Conservation (phyloP, 1,140 invertebrate genomes). For the Drosophila tropicalis region DNA sequence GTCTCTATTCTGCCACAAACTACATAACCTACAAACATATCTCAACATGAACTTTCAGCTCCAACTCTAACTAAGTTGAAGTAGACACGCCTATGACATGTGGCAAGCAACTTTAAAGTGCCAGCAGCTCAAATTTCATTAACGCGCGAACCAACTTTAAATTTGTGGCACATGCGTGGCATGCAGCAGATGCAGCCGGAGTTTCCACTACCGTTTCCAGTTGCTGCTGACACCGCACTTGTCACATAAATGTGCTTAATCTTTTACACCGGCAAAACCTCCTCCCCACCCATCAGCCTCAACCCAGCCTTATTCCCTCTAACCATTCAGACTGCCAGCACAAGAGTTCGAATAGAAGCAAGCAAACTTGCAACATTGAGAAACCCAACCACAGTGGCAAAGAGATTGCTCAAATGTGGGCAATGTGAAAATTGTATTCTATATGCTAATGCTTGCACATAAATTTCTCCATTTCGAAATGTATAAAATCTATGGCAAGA, state of each 20-base stretch:
- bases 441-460: background rate
- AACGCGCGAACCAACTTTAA: slow-evolving; percentile 64
- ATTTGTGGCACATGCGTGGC: slow-evolving; percentile 72
- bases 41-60: slow-evolving; percentile 2
- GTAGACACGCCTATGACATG: slow-evolving; percentile 8
- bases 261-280: slow-evolving; percentile 61
- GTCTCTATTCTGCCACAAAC: slow-evolving; percentile 15
- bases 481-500: too few species aligned
- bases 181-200: slow-evolving; percentile 5
- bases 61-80: background rate
- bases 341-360: background rate
- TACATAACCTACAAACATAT: background rate
- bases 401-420: slow-evolving; percentile 7
- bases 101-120: slow-evolving; percentile 17
- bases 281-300: background rate
- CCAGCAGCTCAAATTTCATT: slow-evolving; percentile 70
- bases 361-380: slow-evolving; percentile 12
- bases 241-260: slow-evolving; percentile 76
- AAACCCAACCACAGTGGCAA: slow-evolving; percentile 14
- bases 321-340: slow-evolving; percentile 1
- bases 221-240: slow-evolving; percentile 56
- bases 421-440: slow-evolving; percentile 4
- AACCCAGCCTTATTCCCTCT: slow-evolving; percentile 13
- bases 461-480: too few species aligned
- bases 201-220: slow-evolving; percentile 4